phyloP scores from a whole-genome alignment of 2,113 vertebrate species.

The Nibea albiflora region DNA sequence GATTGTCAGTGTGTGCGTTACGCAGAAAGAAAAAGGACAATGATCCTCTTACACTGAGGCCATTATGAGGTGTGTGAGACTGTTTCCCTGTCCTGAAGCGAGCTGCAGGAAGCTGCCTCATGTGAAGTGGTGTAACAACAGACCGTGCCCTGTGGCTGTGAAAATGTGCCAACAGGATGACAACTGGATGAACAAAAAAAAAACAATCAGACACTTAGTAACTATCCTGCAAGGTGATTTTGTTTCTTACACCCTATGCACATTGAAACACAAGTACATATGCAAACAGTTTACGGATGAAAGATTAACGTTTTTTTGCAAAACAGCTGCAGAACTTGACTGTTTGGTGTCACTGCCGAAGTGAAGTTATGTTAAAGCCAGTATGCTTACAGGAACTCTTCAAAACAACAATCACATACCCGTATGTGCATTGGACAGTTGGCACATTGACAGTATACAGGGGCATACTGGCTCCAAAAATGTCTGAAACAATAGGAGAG shows the following conservation, averaged over 20 bases:
- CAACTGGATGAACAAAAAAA: background rate
- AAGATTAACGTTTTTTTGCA: background rate
- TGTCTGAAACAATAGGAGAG: background rate
- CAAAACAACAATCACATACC: background rate
- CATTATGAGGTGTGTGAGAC: background rate
- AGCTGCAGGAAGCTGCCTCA: conserved; percentile 24
- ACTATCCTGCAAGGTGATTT: background rate
- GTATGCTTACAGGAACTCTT: too few relatives aligned
- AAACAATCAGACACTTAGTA: background rate
- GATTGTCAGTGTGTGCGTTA: background rate
- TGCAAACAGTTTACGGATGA: background rate
- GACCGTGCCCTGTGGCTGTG: conserved; percentile 45
- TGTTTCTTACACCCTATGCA: background rate
- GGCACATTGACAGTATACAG: background rate
- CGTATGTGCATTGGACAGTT: background rate
- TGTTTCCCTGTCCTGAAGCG: conserved; percentile 1
- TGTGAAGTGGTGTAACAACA: conserved; percentile 39
- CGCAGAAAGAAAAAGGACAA: background rate
- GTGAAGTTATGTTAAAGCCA: background rate
- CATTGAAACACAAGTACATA: background rate
- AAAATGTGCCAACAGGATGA: conserved; percentile 34
- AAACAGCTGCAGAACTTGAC: background rate
- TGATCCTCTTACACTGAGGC: background rate
- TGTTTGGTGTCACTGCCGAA: background rate
- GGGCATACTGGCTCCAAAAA: background rate